phyloP scores from a whole-genome alignment of 2,113 vertebrate genomes.

The Pseudolaguvia tuberculata region DNA sequence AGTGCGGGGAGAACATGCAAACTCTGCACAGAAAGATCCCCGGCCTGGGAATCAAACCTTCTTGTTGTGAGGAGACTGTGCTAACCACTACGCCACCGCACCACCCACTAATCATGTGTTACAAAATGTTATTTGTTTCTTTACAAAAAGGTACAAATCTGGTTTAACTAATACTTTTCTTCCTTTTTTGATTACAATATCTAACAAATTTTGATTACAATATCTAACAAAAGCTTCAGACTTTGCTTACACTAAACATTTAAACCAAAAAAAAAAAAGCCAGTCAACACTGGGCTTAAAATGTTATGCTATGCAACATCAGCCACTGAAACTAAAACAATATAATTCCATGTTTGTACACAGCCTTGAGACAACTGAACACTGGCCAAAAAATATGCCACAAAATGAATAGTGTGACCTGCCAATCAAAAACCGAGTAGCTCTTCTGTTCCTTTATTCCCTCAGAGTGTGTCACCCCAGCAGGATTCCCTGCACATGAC shows the following conservation, averaged over 20 bases:
- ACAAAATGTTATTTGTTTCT: no score
- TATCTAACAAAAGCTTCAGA: background rate
- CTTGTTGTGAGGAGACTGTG: no score
- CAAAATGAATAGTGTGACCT: constrained; percentile 7
- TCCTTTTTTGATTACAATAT: no score
- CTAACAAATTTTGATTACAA: background rate
- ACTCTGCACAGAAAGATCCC: no score
- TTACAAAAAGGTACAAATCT: no score
- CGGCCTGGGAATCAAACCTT: no score
- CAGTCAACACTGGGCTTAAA: background rate
- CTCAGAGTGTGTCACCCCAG: constrained; percentile 20
- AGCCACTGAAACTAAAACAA: constrained; percentile 15
- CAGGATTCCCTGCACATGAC: constrained; percentile 4
- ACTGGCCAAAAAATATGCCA: constrained; percentile 14
- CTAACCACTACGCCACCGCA: no score
- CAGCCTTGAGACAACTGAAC: constrained; percentile 16
- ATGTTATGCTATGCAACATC: constrained; percentile 7
- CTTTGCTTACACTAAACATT: background rate
- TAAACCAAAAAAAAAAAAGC: background rate
- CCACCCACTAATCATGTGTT: no score
- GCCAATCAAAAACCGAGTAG: constrained; percentile 31
- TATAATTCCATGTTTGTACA: constrained; percentile 10
- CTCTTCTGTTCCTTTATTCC: constrained; percentile 23
- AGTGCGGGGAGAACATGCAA: no score
- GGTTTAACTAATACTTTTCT: background rate